Evolutionary conservation across 2,797 vertebrate genomes (phyloP), one percentile per base, ranked within the genome.

Genomic region (Ptychadena robeensis): DNA sequence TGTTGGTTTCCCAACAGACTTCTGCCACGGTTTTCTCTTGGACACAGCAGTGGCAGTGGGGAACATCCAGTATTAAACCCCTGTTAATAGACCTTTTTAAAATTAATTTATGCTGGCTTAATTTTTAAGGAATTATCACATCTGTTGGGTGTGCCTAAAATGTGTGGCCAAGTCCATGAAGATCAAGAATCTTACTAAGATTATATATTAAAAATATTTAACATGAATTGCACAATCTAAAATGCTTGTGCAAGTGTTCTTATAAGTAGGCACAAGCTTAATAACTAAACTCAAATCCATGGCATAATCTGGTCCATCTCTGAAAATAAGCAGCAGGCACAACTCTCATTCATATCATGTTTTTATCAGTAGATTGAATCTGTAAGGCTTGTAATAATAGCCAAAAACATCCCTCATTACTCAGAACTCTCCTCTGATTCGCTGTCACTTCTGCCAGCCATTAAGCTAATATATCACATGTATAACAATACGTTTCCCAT

Each of bases 401-500:
- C 31, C 65, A 37, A 37, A 68, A 31, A 68, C 15, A 68, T 34
- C 7, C 61, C 28, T 34, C 72, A 37, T 61, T 57, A 73, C 72
- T 73, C 72, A 73, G 30, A 61, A 57, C 30, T 61, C 48, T 73
- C 48, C 28, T 59, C 53, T 28, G 30, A 61, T 73, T 75, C 28
- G 59, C 32, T 75, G 57, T 32, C 22, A 32, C 22, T 28, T 44
- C 22, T 66, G 75, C 61, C 63, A 77, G 28, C 30, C 22, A 30
- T 27, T 67, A 44, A n/a, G 37, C 25, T 67, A 78, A 66, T 78
- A 78, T 66, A 78, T 78, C 63, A 53, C 38, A 65, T 30, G 35
- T 28, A 77, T 38, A 67, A 67, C 74, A 65, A 66, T 77, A 66
- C 40, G 37, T 48, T 65, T 77, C 61, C 74, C 63, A 77, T 77